Percentiles rank a stretch among this genome's conserved stretches.
Evolutionary conservation across 2,888 invertebrate genomes (phyloP).

Genomic region (Sipunculus nudus): DNA sequence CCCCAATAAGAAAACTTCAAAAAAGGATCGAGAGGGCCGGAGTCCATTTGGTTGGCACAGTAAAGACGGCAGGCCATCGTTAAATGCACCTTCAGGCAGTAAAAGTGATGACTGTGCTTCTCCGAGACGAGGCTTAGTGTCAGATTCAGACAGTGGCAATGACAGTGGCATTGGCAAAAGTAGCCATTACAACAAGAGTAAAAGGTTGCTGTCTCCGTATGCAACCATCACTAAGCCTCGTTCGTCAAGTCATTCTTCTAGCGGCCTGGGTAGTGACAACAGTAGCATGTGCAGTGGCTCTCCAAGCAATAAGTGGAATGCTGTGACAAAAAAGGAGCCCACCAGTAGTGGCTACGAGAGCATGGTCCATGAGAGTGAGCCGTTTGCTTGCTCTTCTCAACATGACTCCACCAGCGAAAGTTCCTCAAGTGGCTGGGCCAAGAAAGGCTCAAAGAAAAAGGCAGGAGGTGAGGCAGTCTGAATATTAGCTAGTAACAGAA

Average conservation of each 20-base stretch:
- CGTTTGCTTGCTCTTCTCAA: constrained; percentile 80
- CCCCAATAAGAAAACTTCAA: no score
- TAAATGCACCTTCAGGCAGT: no score
- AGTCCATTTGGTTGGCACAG: no score
- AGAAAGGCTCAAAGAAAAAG: constrained; percentile 54
- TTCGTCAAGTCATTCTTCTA: constrained; percentile 63
- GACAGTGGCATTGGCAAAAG: constrained; percentile 60
- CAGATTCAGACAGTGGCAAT: constrained; percentile 62
- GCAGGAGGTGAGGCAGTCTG: constrained; percentile 50
- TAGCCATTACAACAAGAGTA: constrained; percentile 34
- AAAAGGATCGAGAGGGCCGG: no score
- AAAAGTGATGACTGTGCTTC: constrained; percentile 12
- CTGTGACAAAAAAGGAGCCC: constrained; percentile 5
- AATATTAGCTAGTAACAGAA: no score
- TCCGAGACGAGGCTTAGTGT: constrained; percentile 1
- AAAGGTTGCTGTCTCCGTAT: constrained; percentile 64
- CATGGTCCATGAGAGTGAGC: constrained; percentile 84
- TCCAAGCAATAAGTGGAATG: neutral
- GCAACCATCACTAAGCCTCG: constrained; percentile 65
- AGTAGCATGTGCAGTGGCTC: constrained; percentile 55
- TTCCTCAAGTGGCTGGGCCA: constrained; percentile 47
- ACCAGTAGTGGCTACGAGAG: constrained; percentile 81
- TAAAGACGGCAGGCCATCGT: no score
- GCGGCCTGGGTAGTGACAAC: constrained; percentile 66
- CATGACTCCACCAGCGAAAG: constrained; percentile 66